Conservation (phyloP, 2,888 invertebrate genomes). For the Diaphora mendica region DNA sequence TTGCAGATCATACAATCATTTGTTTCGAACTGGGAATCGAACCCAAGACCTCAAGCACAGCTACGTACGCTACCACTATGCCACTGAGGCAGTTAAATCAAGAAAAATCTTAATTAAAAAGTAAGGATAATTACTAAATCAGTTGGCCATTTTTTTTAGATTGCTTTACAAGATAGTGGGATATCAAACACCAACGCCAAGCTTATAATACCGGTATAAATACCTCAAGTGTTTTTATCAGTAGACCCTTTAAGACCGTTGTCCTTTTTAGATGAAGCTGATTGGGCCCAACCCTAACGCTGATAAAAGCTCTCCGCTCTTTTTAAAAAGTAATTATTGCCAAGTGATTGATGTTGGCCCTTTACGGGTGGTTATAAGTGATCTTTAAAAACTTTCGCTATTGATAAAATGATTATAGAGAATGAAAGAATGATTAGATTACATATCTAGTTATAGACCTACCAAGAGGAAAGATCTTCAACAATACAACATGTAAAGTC, state of each 20-base stretch:
- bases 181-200: background rate
- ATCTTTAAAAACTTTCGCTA: background rate
- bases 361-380: background rate
- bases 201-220: background rate
- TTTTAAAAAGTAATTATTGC: background rate
- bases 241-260: background rate
- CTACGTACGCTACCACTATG: too few species aligned
- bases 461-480: background rate
- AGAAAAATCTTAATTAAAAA: too few species aligned
- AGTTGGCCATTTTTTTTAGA: background rate
- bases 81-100: too few species aligned
- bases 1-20: too few species aligned
- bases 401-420: background rate
- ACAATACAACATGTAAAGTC: background rate
- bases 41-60: too few species aligned
- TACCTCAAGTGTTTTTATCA: constrained; percentile 1
- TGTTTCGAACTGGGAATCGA: too few species aligned
- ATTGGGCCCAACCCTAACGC: background rate
- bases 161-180: background rate
- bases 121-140: background rate
- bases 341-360: background rate
- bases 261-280: background rate
- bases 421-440: too few species aligned
- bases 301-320: background rate
- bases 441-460: background rate